phyloP scores from a whole-genome alignment of 2,888 invertebrate genomes.

The Ophion ellenae region DNA sequence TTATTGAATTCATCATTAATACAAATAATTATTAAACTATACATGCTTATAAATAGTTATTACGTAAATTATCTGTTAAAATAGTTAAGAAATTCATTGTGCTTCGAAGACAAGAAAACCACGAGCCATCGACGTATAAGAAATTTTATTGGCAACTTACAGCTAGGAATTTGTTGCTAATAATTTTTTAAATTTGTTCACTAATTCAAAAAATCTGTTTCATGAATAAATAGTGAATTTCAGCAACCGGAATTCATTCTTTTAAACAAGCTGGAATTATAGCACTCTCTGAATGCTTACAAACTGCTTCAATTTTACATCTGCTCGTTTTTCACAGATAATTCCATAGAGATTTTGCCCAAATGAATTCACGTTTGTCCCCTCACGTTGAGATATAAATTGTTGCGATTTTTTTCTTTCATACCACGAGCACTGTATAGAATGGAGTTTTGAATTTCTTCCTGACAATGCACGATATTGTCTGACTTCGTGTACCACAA shows the following conservation, averaged over 20 bases:
- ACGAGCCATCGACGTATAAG: too few relatives aligned
- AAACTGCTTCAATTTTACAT: background rate
- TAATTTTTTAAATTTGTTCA: background rate
- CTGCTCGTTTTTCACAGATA: background rate
- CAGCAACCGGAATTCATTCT: background rate
- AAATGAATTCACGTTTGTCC: background rate
- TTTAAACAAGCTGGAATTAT: too few relatives aligned
- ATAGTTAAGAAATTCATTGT: too few relatives aligned
- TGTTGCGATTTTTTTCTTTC: slow-evolving; percentile 8
- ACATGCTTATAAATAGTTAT: too few relatives aligned
- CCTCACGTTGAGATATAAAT: background rate
- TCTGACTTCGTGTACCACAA: slow-evolving; percentile 2
- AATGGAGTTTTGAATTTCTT: background rate
- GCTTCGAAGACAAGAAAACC: too few relatives aligned
- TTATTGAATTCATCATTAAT: too few relatives aligned
- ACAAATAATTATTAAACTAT: too few relatives aligned
- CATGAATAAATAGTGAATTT: background rate
- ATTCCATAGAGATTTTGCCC: background rate
- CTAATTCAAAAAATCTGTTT: background rate
- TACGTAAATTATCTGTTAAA: too few relatives aligned
- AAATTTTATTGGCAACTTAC: too few relatives aligned
- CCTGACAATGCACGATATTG: background rate
- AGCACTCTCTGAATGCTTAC: background rate
- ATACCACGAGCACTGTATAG: background rate
- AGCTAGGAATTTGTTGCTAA: too few relatives aligned